Conservation (phyloP, 53 echinoderm and acorn worm species). For the Mesocentrotus franciscanus region DNA sequence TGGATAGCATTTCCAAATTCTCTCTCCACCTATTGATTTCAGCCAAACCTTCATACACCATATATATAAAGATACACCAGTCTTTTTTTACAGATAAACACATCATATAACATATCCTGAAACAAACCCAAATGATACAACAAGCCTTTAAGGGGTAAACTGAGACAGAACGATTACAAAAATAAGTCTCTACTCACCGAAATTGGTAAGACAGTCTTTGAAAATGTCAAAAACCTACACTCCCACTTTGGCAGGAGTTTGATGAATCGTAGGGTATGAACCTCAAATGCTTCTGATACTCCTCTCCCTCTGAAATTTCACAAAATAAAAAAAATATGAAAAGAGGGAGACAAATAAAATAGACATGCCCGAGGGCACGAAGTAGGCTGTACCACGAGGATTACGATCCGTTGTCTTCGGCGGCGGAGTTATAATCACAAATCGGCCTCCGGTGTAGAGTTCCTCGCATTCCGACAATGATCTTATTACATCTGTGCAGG, state of each 20-base stretch:
- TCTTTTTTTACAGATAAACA: not conserved
- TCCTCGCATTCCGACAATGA: conserved; percentile 38
- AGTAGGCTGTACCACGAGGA: conserved; percentile 23
- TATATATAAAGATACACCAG: not conserved
- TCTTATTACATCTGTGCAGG: conserved; percentile 25
- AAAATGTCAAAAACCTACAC: not conserved
- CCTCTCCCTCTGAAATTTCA: not conserved
- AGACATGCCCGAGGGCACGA: not conserved
- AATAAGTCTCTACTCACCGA: conserved; percentile 16
- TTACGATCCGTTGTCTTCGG: conserved; percentile 36
- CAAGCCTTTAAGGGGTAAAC: not conserved
- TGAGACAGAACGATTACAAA: not conserved
- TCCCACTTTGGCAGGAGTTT: not conserved
- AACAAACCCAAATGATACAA: not conserved
- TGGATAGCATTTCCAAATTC: not conserved
- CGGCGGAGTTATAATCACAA: conserved; percentile 47
- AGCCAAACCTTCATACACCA: not conserved
- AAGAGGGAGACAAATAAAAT: conserved; percentile 20
- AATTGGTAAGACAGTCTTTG: not conserved
- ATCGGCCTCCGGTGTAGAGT: conserved; percentile 30
- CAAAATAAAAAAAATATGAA: not conserved
- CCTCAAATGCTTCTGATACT: not conserved
- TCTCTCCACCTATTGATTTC: not conserved
- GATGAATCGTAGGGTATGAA: not conserved
- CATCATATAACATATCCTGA: not conserved